Percentiles rank a stretch among this genome's conserved stretches.
Conservation (phyloP, 2,888 invertebrate genomes). For the Perizoma affinitatum region DNA sequence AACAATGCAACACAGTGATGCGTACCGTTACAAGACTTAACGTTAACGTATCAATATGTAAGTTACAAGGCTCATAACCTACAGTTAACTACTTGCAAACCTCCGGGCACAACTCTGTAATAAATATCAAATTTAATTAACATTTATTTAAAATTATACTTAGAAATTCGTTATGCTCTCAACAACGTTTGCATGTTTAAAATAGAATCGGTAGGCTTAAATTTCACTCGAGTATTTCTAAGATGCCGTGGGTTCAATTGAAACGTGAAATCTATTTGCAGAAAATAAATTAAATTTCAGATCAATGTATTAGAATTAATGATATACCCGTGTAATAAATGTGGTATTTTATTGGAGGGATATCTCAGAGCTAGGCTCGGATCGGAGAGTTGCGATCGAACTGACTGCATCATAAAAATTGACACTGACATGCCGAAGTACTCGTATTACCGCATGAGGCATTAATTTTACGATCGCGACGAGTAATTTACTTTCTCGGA, state of each 20-base stretch:
- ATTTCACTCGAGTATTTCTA: constrained; percentile 20
- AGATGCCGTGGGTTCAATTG: constrained; percentile 25
- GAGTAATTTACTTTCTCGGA: constrained; percentile 79
- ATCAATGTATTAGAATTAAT: constrained; percentile 35
- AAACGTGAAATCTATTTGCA: constrained; percentile 34
- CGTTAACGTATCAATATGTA: too few species aligned
- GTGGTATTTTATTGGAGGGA: constrained; percentile 38
- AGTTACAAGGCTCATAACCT: constrained; percentile 17
- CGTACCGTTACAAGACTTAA: background rate
- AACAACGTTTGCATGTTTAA: constrained; percentile 22
- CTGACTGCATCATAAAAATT: constrained; percentile 75
- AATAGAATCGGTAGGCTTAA: constrained; percentile 22
- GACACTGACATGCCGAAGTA: constrained; percentile 71
- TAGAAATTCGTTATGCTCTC: constrained; percentile 19
- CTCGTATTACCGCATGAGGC: constrained; percentile 74
- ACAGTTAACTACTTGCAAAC: constrained; percentile 17
- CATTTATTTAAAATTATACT: constrained; percentile 31
- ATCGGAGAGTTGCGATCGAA: constrained; percentile 52
- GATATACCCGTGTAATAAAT: constrained; percentile 34
- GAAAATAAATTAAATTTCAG: constrained; percentile 35
- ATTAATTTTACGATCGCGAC: constrained; percentile 77
- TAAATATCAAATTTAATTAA: constrained; percentile 42
- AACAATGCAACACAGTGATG: too few species aligned
- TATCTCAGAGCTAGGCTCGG: constrained; percentile 33
- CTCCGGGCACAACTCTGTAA: constrained; percentile 17